Conservation (phyloP, 1,140 invertebrate genomes). For the Orchestia grillus region DNA sequence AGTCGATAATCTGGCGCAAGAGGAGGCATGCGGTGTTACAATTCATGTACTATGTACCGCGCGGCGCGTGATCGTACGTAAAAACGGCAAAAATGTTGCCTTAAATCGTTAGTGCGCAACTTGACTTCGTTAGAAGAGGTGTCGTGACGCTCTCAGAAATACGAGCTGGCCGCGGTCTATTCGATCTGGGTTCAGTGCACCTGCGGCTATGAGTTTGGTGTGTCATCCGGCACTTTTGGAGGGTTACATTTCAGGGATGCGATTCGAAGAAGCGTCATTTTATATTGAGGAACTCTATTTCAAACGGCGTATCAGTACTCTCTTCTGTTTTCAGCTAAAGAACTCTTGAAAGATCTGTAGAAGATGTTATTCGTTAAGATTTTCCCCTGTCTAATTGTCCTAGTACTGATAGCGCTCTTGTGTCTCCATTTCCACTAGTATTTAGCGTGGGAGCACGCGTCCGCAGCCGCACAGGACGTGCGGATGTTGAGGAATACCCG, state of each 20-base stretch:
- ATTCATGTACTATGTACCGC: not conserved
- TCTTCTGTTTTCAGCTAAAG: not conserved
- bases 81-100: not conserved
- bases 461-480: too few relatives aligned
- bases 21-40: too few relatives aligned
- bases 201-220: not conserved
- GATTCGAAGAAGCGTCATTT: not conserved
- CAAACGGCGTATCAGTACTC: not conserved
- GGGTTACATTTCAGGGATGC: not conserved
- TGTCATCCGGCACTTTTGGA: too few relatives aligned
- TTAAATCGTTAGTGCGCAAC: not conserved
- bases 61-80: not conserved
- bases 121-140: not conserved
- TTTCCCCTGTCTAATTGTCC: too few relatives aligned
- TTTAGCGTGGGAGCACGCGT: too few relatives aligned
- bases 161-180: not conserved
- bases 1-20: too few relatives aligned
- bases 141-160: not conserved
- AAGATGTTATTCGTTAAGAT: not conserved
- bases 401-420: too few relatives aligned
- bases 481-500: too few relatives aligned
- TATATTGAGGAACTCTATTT: not conserved
- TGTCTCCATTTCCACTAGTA: too few relatives aligned
- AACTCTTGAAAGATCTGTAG: not conserved
- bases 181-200: not conserved